Percentiles rank a stretch among this genome's conserved stretches.
Evolutionary conservation across 2,113 vertebrate genomes (phyloP).

Genomic region (Etheostoma spectabile): DNA sequence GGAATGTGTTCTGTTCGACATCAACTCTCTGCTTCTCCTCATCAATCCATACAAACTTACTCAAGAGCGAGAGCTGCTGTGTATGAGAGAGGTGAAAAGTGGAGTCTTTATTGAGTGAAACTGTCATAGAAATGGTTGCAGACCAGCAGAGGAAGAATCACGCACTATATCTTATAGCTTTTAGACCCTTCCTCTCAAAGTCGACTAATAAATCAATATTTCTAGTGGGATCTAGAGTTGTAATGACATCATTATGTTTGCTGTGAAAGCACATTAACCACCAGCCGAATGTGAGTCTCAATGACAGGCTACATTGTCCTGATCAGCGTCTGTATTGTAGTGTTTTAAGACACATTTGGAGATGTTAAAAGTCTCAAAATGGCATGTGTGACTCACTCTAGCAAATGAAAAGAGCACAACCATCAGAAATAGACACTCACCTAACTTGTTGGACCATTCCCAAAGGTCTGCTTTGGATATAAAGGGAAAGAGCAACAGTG

Average conservation of each 20-base stretch:
- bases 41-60: conserved; percentile 71
- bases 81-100: conserved; percentile 59
- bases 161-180: conserved; percentile 58
- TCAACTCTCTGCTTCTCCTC: conserved; percentile 48
- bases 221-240: conserved; percentile 59
- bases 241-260: conserved; percentile 59
- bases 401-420: conserved; percentile 60
- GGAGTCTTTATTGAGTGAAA: conserved; percentile 67
- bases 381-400: conserved; percentile 60
- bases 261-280: conserved; percentile 58
- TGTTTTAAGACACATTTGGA: conserved; percentile 52
- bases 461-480: conserved; percentile 66
- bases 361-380: conserved; percentile 68
- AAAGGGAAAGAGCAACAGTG: conserved; percentile 64
- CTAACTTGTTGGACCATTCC: conserved; percentile 59
- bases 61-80: conserved; percentile 61
- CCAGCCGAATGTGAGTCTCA: conserved; percentile 32
- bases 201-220: conserved; percentile 72
- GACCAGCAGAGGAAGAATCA: conserved; percentile 39
- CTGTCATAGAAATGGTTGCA: conserved; percentile 56
- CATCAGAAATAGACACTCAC: conserved; percentile 67
- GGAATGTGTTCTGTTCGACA: conserved; percentile 58
- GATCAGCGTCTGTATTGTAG: conserved; percentile 48
- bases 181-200: conserved; percentile 64
- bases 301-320: conserved; percentile 40